Base-by-base conservation (phyloP, 2,888 invertebrate genomes). In the Tortricodes alternella region DNA sequence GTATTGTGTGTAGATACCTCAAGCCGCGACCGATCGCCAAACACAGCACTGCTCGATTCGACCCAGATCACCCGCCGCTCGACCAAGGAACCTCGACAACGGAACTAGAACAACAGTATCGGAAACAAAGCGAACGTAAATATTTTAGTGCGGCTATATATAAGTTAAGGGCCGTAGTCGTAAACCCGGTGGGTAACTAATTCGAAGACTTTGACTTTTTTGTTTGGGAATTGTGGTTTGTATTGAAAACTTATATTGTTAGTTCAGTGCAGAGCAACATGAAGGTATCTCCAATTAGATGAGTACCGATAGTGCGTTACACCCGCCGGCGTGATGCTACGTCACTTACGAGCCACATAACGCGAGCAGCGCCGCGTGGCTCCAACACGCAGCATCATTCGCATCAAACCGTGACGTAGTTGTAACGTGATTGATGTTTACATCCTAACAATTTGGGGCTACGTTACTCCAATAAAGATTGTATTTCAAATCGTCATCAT, bases 61-160 rank as follows among this genome's bases (percentile, higher is more conserved):
- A 24, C 41, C 41, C 15, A 15, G 15, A 24, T 41, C 41, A 15
- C 9, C 9, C 18, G 16, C 37, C n/a, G 5, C 23, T 24, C 2
- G 41, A 15, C 9, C 21, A 23, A 9, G 9, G n/a, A 27, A n/a
- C 27, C 27, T n/a, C n/a, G n/a, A 29, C 27, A 24, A 16, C 9
- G 43, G 37, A 15, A 41, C 23, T 15, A 9, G 39, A 13, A 21
- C 39, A 27, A 11, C 18, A 19, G 46, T 21, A 46, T 32, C 13
- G 46, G 34, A 35, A 46, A 46, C 46, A 46, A 46, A 34, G 23
- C 44, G 11, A 8, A 16, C 13, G 34, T 46, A 23, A 46, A 46
- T 46, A 46, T 46, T 46, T 35, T 16, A 46, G 21, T 35, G 21
- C 37, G 46, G 15, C 46, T 34, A 19, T 23, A 21, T 21, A 37